Evolutionary conservation across 2,888 invertebrate genomes (phyloP).

Genomic region (Anarsia innoxiella): DNA sequence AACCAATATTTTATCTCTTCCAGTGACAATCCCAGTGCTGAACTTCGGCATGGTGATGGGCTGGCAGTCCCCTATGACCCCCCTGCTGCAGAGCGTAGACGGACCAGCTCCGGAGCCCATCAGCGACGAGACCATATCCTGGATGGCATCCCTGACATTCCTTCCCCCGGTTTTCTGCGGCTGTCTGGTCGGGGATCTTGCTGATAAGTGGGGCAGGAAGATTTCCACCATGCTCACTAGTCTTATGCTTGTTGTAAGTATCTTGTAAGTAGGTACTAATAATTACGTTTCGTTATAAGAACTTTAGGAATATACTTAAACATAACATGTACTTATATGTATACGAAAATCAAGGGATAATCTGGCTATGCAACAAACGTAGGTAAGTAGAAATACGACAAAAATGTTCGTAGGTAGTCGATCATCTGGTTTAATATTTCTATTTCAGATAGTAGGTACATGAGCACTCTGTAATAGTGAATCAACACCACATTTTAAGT

Average conservation of each 20-base stretch:
- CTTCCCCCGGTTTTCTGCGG: constrained; percentile 73
- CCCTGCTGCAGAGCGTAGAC: constrained; percentile 56
- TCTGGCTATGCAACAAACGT: no score
- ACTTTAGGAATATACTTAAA: no score
- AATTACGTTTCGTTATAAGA: no score
- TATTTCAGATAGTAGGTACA: no score
- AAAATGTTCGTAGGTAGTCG: no score
- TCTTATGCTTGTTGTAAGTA: constrained; percentile 70
- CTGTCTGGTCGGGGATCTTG: constrained; percentile 67
- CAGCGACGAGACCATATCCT: constrained; percentile 65
- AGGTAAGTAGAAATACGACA: no score
- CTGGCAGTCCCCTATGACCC: constrained; percentile 76
- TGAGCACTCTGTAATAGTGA: no score
- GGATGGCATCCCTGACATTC: constrained; percentile 75
- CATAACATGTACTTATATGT: no score
- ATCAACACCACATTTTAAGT: no score
- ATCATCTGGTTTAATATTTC: no score
- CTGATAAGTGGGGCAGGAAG: constrained; percentile 72
- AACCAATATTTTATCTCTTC: constrained; percentile 19
- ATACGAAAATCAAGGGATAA: no score
- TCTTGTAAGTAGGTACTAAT: no score
- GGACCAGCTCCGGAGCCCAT: constrained; percentile 67
- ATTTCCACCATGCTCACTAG: constrained; percentile 67
- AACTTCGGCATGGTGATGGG: constrained; percentile 75
- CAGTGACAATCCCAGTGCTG: constrained; percentile 73